A percentile compares a stretch with the other conserved stretches of the same genome.
These are phyloP conservation scores for Toxonevra muliebris DNA, from an alignment of 2,888 invertebrate genomes.

Conservation along the genomic window DNA sequence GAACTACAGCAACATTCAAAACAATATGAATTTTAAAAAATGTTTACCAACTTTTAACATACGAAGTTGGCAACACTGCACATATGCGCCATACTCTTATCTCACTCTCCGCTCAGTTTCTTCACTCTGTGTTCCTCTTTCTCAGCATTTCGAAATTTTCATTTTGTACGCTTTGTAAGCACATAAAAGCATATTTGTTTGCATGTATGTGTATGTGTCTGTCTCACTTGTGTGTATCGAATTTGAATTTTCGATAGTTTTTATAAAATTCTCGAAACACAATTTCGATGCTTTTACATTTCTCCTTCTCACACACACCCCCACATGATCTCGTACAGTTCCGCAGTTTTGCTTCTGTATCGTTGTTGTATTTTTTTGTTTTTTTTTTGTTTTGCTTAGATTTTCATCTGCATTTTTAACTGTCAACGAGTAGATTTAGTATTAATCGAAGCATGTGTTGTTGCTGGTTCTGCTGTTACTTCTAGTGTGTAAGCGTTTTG, in stretches of 20 bases:
- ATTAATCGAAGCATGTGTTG: constrained; percentile 7
- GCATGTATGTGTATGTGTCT: background rate
- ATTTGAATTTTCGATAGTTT: background rate
- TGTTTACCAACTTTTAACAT: too few relatives aligned
- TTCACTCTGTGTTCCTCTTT: background rate
- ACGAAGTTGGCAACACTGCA: too few relatives aligned
- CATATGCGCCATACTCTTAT: too few relatives aligned
- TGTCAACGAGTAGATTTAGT: constrained; percentile 7
- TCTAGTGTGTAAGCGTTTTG: too few relatives aligned
- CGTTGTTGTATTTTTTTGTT: background rate
- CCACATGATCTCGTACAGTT: background rate
- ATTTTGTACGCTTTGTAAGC: too few relatives aligned
- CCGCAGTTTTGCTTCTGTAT: too few relatives aligned
- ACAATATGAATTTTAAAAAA: too few relatives aligned
- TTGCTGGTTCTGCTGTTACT: too few relatives aligned
- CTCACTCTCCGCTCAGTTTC: too few relatives aligned
- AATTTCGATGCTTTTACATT: background rate
- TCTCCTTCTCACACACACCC: background rate
- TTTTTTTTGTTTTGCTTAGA: background rate
- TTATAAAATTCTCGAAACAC: constrained; percentile 6
- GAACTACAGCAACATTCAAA: too few relatives aligned
- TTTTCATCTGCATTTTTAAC: constrained; percentile 6
- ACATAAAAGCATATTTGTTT: too few relatives aligned
- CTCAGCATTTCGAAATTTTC: background rate
- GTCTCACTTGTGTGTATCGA: background rate